Base-by-base conservation (phyloP, 2,888 invertebrate genomes). In the Callyntrura sp. region DNA sequence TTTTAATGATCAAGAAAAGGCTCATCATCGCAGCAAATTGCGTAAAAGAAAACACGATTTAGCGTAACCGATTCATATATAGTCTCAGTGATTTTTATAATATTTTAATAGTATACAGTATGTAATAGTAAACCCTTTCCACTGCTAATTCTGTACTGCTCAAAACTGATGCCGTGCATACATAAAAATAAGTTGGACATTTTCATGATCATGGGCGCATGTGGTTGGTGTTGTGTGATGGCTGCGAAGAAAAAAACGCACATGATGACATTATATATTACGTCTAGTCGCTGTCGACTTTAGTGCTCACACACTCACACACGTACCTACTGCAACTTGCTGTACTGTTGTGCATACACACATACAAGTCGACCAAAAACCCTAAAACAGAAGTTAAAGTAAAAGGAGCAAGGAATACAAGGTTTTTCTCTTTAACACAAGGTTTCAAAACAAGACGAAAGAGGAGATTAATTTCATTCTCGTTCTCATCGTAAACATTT, bases 191-290 rank as follows among this genome's bases (percentile, higher is more conserved):
- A 79, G 79, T 79, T 79, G 79, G 84, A 68, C 55, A 68, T 70
- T 84, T 84, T 85, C 85, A 85, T 85, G 73, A 73, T 85, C 85
- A 85, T 43, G 85, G 70, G 85, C 57, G 43, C 55, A 73, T 85
- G 79, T 79, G 79, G 79, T 51, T 76, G 73, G 43, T 78, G 23
- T 25, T 55, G 35, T 78, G 76, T 78, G 78, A n/a, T 35, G 35
- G 35, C 20, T 11, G 57, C 57, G 2, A n/a, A 55, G 5, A 60
- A 79, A 78, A 79, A 43, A 79, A 57, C 51, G 57, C 79, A 60
- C 79, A 79, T 60, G 79, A 23, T 60, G 57, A 79, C 79, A 79
- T 79, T 57, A 79, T 79, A 79, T 79, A 79, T 79, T 79, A 11
- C 79, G 79, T 79, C 79, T 79, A 79, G 79, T 43, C 79, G 35